Evolutionary conservation across 2,797 vertebrate genomes (phyloP).

Genomic region (Pseudopleuronectes americanus): DNA sequence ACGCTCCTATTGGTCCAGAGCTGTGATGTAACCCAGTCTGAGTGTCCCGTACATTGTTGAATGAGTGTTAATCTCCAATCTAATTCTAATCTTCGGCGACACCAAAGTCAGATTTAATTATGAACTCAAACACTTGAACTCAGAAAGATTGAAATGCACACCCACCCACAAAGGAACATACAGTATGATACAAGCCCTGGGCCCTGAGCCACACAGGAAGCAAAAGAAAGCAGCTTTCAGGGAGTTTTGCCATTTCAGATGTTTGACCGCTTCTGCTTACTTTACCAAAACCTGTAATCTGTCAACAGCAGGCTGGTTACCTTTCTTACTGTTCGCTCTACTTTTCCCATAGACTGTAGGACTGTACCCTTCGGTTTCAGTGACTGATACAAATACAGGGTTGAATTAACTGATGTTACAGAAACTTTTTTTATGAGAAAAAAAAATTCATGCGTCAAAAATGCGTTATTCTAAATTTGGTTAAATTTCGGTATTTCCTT

Average conservation of each 20-base stretch:
- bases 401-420: background rate
- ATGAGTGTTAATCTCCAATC: slow-evolving; percentile 61
- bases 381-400: slow-evolving; percentile 5
- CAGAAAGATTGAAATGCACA: slow-evolving; percentile 37
- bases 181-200: background rate
- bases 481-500: slow-evolving; percentile 51
- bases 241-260: slow-evolving; percentile 1
- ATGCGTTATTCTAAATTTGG: background rate
- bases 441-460: background rate
- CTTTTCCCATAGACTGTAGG: background rate
- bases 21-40: slow-evolving; percentile 62
- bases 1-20: slow-evolving; percentile 45
- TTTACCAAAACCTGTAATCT: slow-evolving; percentile 2
- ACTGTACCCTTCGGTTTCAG: background rate
- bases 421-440: background rate
- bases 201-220: slow-evolving; percentile 5
- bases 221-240: background rate
- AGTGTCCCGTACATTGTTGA: slow-evolving; percentile 37
- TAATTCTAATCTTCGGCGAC: slow-evolving; percentile 59
- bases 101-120: slow-evolving; percentile 64
- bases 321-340: background rate
- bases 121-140: slow-evolving; percentile 33
- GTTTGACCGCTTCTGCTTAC: background rate
- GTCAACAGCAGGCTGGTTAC: slow-evolving; percentile 1
- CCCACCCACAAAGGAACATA: slow-evolving; percentile 8